Base-by-base conservation (phyloP, 1,140 invertebrate genomes). In the Aphaenogaster floridana region DNA sequence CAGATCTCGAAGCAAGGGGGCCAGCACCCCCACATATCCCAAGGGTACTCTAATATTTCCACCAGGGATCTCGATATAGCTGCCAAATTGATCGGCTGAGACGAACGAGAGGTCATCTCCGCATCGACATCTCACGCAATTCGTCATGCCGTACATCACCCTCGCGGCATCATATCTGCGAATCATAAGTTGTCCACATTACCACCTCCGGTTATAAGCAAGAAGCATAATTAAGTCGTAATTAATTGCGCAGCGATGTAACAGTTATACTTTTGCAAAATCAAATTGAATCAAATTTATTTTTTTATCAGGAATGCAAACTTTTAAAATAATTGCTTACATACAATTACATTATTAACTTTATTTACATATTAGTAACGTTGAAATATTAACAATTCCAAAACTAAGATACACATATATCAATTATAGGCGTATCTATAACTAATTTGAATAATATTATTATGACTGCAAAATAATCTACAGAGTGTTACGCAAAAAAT, bases 61-160 rank as follows among this genome's bases (percentile, higher is more conserved):
- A 2, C 97, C 97, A 2, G 97, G 97, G n/a, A 97, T 95, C 92
- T 96, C 95, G 57, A 97, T 96, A 77, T 96, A 96, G 78, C 96
- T 96, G 17, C 97, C 97, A 88, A 96, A 97, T 78, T 97, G 96
- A 93, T 97, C 96, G 0, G 97, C 97, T 57, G 97, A 97, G 17
- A 97, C 96, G 13, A 97, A 89, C 9, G 96, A 96, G 13, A 97
- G 93, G 92, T 97, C 96, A 74, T 97, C 97, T 0, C 97, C 97
- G 76, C 96, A 96, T 76, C 94, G 95, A 72, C 96, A 96, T 81
- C 96, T 95, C 21, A 97, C 92, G 78, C 95, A 95, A 88, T 97
- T 97, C 0, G 96, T 96, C 92, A 97, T 91, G 7, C 97, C 97
- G 90, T 97, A 97, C 96, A 97, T 96, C 4, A 97, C 96, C 78